Evolutionary conservation across 2,888 invertebrate species (phyloP), one percentile per base, ranked within the genome.

Genomic region (Cremastinae sp.): DNA sequence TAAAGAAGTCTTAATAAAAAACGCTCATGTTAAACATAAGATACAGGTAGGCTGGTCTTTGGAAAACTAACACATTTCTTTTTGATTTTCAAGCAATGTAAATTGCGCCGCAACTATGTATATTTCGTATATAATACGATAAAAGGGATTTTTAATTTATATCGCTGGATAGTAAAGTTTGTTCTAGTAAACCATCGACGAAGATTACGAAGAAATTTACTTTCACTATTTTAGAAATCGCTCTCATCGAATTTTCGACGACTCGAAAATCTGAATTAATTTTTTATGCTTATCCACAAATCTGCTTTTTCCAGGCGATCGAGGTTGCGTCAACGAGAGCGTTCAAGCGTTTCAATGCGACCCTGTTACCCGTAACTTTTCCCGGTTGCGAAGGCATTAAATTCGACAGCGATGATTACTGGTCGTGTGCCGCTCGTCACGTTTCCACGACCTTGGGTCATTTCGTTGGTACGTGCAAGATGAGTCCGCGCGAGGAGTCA

Each of bases 351-450:
- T 91, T 91, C 78, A 91, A 92, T 65, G 89, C 93, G 0, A 91
- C 88, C 0, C 88, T 94, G 20, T 90, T 93, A 75, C 84, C 90
- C 0, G 90, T 92, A 0, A 92, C 93, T 0, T 93, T 94, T 86
- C 94, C 94, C 0, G 94, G 94, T 45, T 96, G 96, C 84, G 92
- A 93, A 80, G 86, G 91, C 56, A 83, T 92, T 3, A 51, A 81
- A 3, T 95, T 94, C 85, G 92, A 91, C 72, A 93, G 93, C 1
- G 93, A 95, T 80, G 88, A 91, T 9, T 96, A 96, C 86, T 96
- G 95, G 95, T 91, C 91, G 61, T 96, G 96, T 84, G 93, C 93
- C 49, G 91, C 94, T 18, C 92, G 93, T 78, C 93, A 93, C 77
- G 92, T 94, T 14, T 94, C 94, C 4, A 93, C 94, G 66, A 94